Conservation (phyloP, 2,113 vertebrate genomes). For the Rhegmatorhina hoffmannsi region DNA sequence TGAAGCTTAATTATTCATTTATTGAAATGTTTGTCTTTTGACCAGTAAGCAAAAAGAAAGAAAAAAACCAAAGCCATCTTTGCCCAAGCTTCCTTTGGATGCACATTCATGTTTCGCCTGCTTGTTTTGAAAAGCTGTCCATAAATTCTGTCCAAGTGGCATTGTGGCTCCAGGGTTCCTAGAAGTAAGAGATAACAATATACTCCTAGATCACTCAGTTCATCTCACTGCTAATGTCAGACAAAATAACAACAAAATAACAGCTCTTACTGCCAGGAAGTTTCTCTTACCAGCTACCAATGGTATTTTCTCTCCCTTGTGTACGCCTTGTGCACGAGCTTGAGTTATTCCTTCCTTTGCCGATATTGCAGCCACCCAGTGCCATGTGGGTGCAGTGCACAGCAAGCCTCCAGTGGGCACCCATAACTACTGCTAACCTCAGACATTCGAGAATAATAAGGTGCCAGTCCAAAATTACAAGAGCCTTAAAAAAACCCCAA, state of each 20-base stretch:
- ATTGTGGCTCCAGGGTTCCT: constrained; percentile 60
- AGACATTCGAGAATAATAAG: background rate
- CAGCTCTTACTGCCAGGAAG: constrained; percentile 51
- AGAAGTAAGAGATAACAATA: constrained; percentile 70
- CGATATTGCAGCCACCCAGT: background rate
- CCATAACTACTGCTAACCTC: background rate
- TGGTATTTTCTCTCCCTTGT: background rate
- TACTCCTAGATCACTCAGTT: constrained; percentile 49
- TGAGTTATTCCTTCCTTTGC: background rate
- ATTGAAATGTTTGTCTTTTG: background rate
- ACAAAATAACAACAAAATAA: constrained; percentile 67
- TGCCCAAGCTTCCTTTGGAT: background rate
- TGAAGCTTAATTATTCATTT: background rate
- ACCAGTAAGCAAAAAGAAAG: background rate
- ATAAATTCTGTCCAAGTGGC: constrained; percentile 41
- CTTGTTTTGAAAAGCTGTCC: constrained; percentile 59
- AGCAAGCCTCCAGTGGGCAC: background rate
- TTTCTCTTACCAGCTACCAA: constrained; percentile 21
- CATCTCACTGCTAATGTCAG: constrained; percentile 59
- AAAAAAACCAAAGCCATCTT: background rate
- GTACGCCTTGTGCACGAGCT: fast-evolving
- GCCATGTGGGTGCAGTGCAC: background rate
- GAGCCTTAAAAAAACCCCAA: background rate
- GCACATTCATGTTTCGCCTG: background rate
- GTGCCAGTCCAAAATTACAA: background rate